Evolutionary conservation across 2,113 vertebrate genomes (phyloP), one percentile per base, ranked within the genome.

Genomic region (Nesoenas mayeri): DNA sequence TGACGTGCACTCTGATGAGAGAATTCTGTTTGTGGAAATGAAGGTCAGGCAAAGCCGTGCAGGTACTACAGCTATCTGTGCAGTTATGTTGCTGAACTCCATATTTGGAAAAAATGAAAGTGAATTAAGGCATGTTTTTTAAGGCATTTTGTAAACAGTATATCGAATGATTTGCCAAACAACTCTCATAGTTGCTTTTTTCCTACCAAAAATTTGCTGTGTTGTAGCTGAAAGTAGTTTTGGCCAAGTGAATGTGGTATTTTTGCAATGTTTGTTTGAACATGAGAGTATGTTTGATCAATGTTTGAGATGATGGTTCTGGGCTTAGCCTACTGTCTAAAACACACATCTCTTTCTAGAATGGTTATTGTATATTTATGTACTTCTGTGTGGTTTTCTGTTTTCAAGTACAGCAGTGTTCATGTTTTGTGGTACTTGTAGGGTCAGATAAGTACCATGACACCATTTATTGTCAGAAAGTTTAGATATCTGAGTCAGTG

Each of bases 1-100:
- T 86, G 64, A 96, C 94, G 96, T 56, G 24, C 11, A 5, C 19
- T 10, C 64, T 60, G 80, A 48, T 58, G 91, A 91, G 96, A 95
- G 91, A 93, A 51, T 84, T 95, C 58, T 36, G 91, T 77, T 72
- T 72, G 69, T 88, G 79, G 80, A 96, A 93, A 32, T 3, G 21
- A 87, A 95, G 95, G 90, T 88, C 95, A 79, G 91, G 81, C 87
- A 9, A 1, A 38, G 62, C 62, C 48, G 57, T 32, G 58, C 91
- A 96, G 96, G 97, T 96, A 15, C 44, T 9, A 72, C 66, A 50
- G 60, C 28, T 57, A 6, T 61, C 56, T 5, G 10, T 34, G 50
- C 32, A 73, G 62, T 60, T 67, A 6, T 15, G 34, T 20, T 61
- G 77, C 21, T 60, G 58, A 61, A 38, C 62, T 87, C 36, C 12